Evolutionary conservation across 2,113 vertebrate genomes (phyloP).

Genomic region (western clawed frog (Xenopus tropicalis)): UCB_Xtro_10.0 CM004450.2:64363001-64363500

Average conservation of each 20-base stretch:
- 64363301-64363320: neutral
- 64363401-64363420: neutral
- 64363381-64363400: neutral
- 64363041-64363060: neutral
- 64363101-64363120: neutral
- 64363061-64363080: neutral
- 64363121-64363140: neutral
- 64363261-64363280: neutral
- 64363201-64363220: no score
- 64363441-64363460: neutral
- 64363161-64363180: neutral
- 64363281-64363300: neutral
- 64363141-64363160: neutral
- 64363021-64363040: no score
- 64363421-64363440: neutral
- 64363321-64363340: neutral
- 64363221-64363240: no score
- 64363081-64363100: conserved; percentile 3
- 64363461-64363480: neutral
- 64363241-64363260: no score
- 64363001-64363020: no score
- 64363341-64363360: neutral
- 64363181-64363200: neutral
- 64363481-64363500: neutral
- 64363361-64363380: conserved; percentile 3